A percentile compares a stretch with the other conserved stretches of the same genome.
phyloP scores from a whole-genome alignment of 30 jellyfish, hydroid and myxozoan genomes.

The Chrysaora quinquecirrha region DNA sequence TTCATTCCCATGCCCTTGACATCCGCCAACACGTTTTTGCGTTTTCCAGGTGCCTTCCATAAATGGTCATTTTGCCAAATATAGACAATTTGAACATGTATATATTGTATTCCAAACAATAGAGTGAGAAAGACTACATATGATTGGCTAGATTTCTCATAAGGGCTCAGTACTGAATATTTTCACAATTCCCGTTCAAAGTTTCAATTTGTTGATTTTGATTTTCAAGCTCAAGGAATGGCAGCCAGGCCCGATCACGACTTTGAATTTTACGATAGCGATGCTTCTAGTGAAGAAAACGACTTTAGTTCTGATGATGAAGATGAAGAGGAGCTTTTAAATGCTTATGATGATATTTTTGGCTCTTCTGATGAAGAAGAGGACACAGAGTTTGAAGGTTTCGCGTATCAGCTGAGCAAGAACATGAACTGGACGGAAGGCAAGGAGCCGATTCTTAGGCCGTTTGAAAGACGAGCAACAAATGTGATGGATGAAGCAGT shows the following conservation, averaged over 20 bases:
- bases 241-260: not conserved
- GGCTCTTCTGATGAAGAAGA: not conserved
- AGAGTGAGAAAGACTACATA: not conserved
- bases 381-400: constrained; percentile 1
- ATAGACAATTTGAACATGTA: not conserved
- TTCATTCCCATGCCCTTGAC: not conserved
- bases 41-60: not conserved
- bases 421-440: not conserved
- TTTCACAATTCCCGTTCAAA: not conserved
- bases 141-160: not conserved
- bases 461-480: not conserved
- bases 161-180: not conserved
- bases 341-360: not conserved
- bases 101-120: not conserved
- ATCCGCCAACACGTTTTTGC: not conserved
- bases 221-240: too few species aligned
- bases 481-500: not conserved
- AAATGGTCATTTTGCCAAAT: not conserved
- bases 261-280: not conserved
- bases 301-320: too few species aligned
- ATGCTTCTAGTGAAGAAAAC: not conserved
- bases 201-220: not conserved
- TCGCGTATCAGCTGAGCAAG: not conserved
- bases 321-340: not conserved
- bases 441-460: not conserved